Evolutionary conservation across 2,888 invertebrate species (phyloP), one percentile per base, ranked within the genome.

Genomic region (Hipparchia sbordonii): DNA sequence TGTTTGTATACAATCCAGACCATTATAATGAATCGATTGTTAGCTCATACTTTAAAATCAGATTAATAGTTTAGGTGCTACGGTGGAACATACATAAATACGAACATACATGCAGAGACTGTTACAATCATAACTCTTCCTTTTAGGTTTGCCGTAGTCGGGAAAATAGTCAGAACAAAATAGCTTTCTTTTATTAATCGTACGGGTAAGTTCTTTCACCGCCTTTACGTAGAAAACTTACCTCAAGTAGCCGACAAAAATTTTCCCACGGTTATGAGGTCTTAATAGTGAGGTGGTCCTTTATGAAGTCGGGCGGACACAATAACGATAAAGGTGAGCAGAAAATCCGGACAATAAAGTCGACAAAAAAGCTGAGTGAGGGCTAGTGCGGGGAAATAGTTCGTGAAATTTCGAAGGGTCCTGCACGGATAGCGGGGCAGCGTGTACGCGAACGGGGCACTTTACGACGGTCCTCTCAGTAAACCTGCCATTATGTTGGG

Each of bases 271-370:
- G 89, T 92, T 92, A 92, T 92, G 92, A 93, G 90, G 91, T 92
- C 91, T 89, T 92, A 92, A 92, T 91, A 91, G 91, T 88, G 89
- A 88, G 87, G 87, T 84, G 85, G 85, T 87, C 90, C 88, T 91
- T 89, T 91, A 93, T 92, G 93, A 92, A 92, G 89, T 90, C 91
- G 85, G 86, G 89, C 92, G 93, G 84, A 92, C 89, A 93, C 91
- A 92, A 92, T 93, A 92, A 90, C 93, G 89, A 90, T 93, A 92
- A 92, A 93, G 93, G 93, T 93, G 91, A 92, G 89, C 87, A 85
- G 87, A 91, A 93, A 92, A 92, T 93, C 92, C 92, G 91, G 88
- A 92, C 92, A 92, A 93, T 93, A 93, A 93, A 93, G 88, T 89
- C 86, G 87, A 87, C 87, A 90, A 92, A 93, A 92, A 92, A 90